phyloP scores from a whole-genome alignment of 2,113 vertebrate species.

The Platichthys flesus region DNA sequence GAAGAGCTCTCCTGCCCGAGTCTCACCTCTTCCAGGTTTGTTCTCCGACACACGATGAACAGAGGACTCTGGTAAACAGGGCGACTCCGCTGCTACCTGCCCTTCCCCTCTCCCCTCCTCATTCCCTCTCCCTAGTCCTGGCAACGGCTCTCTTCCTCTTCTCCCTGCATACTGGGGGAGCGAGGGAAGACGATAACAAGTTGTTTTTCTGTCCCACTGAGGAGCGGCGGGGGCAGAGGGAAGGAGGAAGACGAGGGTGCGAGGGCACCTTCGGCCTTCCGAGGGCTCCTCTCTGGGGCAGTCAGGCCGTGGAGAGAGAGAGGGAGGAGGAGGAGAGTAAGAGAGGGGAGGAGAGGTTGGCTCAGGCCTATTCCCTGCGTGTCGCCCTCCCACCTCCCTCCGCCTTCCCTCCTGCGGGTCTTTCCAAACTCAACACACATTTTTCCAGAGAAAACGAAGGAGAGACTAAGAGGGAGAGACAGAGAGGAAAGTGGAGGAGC shows the following conservation, averaged over 20 bases:
- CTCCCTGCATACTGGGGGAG: slow-evolving; percentile 37
- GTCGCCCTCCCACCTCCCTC: slow-evolving; percentile 58
- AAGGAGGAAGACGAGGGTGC: slow-evolving; percentile 18
- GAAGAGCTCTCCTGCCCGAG: neutral
- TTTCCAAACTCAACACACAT: slow-evolving; percentile 83
- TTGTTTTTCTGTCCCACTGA: slow-evolving; percentile 49
- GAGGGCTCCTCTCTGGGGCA: slow-evolving; percentile 47
- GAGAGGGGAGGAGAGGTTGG: slow-evolving; percentile 42
- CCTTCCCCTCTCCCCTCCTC: neutral
- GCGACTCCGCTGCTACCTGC: neutral
- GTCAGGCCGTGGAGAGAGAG: slow-evolving; percentile 12
- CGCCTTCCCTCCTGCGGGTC: slow-evolving; percentile 56
- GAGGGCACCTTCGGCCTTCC: slow-evolving; percentile 51
- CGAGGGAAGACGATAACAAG: slow-evolving; percentile 49
- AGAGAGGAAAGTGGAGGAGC: slow-evolving; percentile 21
- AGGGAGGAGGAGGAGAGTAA: neutral
- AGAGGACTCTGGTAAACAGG: neutral
- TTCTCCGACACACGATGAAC: neutral
- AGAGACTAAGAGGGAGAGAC: slow-evolving; percentile 7
- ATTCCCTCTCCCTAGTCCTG: slow-evolving; percentile 22
- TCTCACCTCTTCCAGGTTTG: neutral
- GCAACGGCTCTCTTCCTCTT: slow-evolving; percentile 47
- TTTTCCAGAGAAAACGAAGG: slow-evolving; percentile 75
- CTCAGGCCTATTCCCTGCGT: slow-evolving; percentile 50
- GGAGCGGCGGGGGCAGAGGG: slow-evolving; percentile 11